Evolutionary conservation across 2,113 vertebrate genomes (phyloP).

Genomic region (Cebus imitator): DNA sequence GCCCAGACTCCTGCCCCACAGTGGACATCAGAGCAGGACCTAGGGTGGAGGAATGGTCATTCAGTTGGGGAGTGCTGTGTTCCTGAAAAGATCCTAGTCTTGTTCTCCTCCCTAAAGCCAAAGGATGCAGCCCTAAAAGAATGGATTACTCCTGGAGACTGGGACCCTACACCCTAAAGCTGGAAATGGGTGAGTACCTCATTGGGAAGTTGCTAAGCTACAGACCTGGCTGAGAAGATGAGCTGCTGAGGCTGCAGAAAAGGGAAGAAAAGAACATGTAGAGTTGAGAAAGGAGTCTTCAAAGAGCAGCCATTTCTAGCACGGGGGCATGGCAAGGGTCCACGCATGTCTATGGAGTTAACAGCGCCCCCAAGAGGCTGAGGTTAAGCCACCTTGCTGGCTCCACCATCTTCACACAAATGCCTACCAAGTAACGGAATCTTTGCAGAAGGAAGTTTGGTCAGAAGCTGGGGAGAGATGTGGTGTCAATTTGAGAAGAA

Average conservation of each 20-base stretch:
- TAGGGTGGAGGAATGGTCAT: neutral
- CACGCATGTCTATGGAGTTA: accelerated
- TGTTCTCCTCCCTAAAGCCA: neutral
- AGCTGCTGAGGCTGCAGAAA: neutral
- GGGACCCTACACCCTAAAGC: neutral
- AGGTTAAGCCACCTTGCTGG: neutral
- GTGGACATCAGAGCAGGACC: neutral
- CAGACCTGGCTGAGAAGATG: neutral
- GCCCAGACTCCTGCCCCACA: neutral
- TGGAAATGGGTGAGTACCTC: neutral
- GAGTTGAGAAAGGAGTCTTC: neutral
- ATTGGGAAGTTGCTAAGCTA: neutral
- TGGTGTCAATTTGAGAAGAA: neutral
- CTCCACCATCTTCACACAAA: neutral
- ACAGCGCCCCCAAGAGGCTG: too few species aligned
- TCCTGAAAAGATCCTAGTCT: neutral
- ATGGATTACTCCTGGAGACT: neutral
- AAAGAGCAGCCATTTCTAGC: neutral
- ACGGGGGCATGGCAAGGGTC: neutral
- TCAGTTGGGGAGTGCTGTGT: neutral
- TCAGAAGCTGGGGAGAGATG: neutral
- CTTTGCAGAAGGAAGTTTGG: neutral
- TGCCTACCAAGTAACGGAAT: neutral
- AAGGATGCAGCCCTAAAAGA: neutral
- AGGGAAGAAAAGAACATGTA: neutral